These are phyloP conservation scores for Chiloscyllium plagiosum DNA, from an alignment of 2,113 vertebrate species.

Conservation along the genomic window DNA sequence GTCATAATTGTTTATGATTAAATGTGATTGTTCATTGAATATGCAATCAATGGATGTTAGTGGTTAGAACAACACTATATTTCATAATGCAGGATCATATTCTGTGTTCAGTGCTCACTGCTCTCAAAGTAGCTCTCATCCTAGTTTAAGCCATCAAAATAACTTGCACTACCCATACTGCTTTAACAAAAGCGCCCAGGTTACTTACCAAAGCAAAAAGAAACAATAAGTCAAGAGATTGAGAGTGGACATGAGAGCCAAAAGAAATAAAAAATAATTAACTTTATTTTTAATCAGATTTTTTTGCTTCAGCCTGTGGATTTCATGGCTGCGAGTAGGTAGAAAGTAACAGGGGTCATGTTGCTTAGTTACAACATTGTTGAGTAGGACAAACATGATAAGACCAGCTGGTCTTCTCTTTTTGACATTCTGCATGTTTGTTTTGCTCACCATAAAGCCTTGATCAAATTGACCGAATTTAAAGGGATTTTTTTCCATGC, in stretches of 20 bases:
- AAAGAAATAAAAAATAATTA: neutral
- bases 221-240: neutral
- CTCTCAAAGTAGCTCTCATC: neutral
- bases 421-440: neutral
- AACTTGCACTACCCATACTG: neutral
- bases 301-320: neutral
- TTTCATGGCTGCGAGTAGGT: neutral
- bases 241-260: neutral
- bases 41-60: neutral
- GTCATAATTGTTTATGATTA: slow-evolving; percentile 14
- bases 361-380: neutral
- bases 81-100: neutral
- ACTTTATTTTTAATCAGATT: neutral
- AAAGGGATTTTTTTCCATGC: neutral
- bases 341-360: no score
- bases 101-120: neutral
- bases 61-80: neutral
- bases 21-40: neutral
- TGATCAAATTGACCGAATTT: neutral
- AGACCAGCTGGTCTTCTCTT: neutral
- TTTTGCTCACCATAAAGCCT: neutral
- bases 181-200: neutral
- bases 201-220: neutral
- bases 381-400: neutral
- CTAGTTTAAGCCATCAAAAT: neutral